A percentile compares a stretch with the other conserved stretches of the same genome.
Evolutionary conservation across 2,797 vertebrate genomes (phyloP).

Genomic region (Eulemur coronatus): DNA sequence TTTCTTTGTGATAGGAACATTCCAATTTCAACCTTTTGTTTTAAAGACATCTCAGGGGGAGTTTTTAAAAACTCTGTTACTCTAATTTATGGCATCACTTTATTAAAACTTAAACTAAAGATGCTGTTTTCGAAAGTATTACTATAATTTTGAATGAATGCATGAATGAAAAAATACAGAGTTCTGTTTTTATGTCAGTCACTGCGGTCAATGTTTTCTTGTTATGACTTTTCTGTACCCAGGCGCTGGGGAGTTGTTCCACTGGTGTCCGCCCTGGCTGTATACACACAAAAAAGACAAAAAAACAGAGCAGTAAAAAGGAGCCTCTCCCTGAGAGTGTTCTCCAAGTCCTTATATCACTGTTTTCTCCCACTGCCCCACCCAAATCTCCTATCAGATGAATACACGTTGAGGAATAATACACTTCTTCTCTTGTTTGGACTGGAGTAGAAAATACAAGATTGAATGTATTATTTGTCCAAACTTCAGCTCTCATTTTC

Average conservation of each 20-base stretch:
- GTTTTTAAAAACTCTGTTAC: not conserved
- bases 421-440: not conserved
- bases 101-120: not conserved
- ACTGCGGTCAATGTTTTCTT: not conserved
- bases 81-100: not conserved
- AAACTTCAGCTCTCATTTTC: not conserved
- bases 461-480: not conserved
- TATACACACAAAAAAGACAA: not conserved
- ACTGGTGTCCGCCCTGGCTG: not conserved
- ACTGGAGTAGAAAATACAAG: not conserved
- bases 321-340: not conserved
- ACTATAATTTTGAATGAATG: not conserved
- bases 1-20: no score
- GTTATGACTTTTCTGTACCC: not conserved
- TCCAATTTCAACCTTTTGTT: no score
- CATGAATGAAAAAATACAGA: not conserved
- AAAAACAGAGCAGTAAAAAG: not conserved
- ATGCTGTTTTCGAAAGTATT: not conserved
- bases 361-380: not conserved
- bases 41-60: not conserved
- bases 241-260: not conserved
- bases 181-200: not conserved
- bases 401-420: not conserved
- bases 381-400: not conserved
- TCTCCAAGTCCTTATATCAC: not conserved